Evolutionary conservation across 1,140 invertebrate genomes (phyloP).

Genomic region (Anagrus nilaparvatae): DNA sequence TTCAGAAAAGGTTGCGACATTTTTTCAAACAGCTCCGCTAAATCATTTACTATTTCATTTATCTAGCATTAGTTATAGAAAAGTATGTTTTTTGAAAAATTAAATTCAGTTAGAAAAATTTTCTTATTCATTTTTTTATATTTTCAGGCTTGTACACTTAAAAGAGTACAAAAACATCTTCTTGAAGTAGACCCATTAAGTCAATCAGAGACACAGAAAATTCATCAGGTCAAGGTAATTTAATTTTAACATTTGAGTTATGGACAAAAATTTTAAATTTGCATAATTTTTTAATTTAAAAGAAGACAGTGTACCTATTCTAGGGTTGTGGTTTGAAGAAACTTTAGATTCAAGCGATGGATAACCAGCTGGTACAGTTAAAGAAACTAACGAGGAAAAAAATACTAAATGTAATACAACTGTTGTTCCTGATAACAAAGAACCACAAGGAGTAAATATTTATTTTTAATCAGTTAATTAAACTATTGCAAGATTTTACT

Average conservation of each 20-base stretch:
- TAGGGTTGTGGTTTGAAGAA: conserved; percentile 88
- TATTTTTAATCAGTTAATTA: conserved; percentile 16
- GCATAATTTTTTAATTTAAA: conserved; percentile 20
- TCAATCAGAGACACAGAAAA: conserved; percentile 79
- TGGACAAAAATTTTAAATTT: too few relatives aligned
- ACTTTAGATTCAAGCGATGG: conserved; percentile 68
- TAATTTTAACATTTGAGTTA: too few relatives aligned
- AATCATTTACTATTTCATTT: conserved; percentile 76
- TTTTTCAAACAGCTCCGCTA: conserved; percentile 54
- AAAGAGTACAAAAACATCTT: conserved; percentile 69
- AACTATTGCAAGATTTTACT: conserved; percentile 18
- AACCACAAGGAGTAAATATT: conserved; percentile 70
- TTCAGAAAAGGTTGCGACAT: conserved; percentile 52
- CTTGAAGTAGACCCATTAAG: conserved; percentile 67
- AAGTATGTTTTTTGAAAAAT: conserved; percentile 40
- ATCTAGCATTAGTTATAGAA: conserved; percentile 78
- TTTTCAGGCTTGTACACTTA: conserved; percentile 60
- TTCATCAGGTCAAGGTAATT: conserved; percentile 70
- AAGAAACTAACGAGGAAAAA: conserved; percentile 45
- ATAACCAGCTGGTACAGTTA: conserved; percentile 35
- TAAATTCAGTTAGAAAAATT: neutral
- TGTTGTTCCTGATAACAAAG: conserved; percentile 79
- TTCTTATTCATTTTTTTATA: neutral
- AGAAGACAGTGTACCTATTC: conserved; percentile 81
- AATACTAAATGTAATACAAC: conserved; percentile 38